These are phyloP conservation scores for Phocoena sinus DNA, from an alignment of 2,113 vertebrate species.

Conservation along the genomic window DNA sequence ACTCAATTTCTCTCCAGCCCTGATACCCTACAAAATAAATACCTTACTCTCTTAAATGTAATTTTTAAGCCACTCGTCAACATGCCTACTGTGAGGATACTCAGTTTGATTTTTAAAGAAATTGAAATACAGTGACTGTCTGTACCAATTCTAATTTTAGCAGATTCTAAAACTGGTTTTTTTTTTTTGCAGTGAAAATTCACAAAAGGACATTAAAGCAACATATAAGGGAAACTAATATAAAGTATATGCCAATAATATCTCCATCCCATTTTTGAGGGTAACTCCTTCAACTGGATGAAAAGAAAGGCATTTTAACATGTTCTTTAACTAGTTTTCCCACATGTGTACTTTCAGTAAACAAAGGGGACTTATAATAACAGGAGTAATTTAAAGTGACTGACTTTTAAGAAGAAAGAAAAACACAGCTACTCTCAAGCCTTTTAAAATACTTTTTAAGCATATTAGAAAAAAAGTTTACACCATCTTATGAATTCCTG, in stretches of 20 bases:
- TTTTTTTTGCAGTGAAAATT: not conserved
- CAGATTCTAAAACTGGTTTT: not conserved
- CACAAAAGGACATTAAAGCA: not conserved
- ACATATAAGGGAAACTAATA: not conserved
- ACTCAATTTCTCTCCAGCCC: not conserved
- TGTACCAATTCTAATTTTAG: constrained; percentile 22
- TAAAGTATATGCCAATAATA: not conserved
- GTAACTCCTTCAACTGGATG: not conserved
- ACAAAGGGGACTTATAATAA: not conserved
- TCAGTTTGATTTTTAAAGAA: not conserved
- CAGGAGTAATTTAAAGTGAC: not conserved
- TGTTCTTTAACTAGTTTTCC: not conserved
- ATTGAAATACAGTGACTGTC: not conserved
- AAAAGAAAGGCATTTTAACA: not conserved
- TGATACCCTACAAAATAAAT: not conserved
- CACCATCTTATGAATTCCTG: not conserved
- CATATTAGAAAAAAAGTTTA: not conserved
- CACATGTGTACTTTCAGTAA: not conserved
- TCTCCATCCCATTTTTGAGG: not conserved
- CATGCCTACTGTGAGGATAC: not conserved
- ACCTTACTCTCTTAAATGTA: constrained; percentile 1
- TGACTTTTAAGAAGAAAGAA: not conserved
- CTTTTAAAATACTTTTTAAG: not conserved
- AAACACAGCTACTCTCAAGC: not conserved
- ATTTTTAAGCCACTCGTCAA: not conserved